phyloP scores from a whole-genome alignment of 1,140 invertebrate genomes.

The Pseudomyrmex pallidus region DNA sequence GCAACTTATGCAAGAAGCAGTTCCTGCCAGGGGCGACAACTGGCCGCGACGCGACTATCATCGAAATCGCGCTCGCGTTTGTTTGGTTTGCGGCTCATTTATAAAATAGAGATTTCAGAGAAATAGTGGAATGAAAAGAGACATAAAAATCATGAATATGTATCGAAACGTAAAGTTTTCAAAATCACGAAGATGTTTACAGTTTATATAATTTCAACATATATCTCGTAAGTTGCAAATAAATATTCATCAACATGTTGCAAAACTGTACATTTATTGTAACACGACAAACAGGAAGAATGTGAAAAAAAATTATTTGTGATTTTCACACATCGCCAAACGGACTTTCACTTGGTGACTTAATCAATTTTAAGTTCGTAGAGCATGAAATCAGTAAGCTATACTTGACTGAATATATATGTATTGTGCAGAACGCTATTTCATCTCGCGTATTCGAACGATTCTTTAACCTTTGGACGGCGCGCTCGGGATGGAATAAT shows the following conservation, averaged over 20 bases:
- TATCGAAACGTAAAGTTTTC: too few relatives aligned
- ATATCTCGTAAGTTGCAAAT: too few relatives aligned
- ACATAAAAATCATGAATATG: too few relatives aligned
- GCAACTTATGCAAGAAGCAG: slow-evolving; percentile 81
- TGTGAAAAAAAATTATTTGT: slow-evolving; percentile 28
- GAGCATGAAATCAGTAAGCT: slow-evolving; percentile 6
- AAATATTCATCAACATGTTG: too few relatives aligned
- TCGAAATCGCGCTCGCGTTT: not conserved
- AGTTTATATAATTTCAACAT: too few relatives aligned
- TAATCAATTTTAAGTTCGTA: slow-evolving; percentile 33
- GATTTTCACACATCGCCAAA: slow-evolving; percentile 10
- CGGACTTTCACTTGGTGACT: slow-evolving; percentile 40
- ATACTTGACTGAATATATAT: slow-evolving; percentile 7
- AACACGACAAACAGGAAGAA: not conserved
- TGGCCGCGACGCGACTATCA: not conserved
- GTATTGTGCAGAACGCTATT: slow-evolving; percentile 5
- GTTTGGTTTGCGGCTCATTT: not conserved
- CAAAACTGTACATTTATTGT: not conserved
- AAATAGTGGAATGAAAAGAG: too few relatives aligned
- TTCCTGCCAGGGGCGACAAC: slow-evolving; percentile 35
- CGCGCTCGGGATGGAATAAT: not conserved
- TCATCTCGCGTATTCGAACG: not conserved
- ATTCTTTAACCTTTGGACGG: not conserved
- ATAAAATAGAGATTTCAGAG: not conserved
- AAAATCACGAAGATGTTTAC: too few relatives aligned